Conservation (phyloP, 2,797 vertebrate genomes). For the Trachops cirrhosus region DNA sequence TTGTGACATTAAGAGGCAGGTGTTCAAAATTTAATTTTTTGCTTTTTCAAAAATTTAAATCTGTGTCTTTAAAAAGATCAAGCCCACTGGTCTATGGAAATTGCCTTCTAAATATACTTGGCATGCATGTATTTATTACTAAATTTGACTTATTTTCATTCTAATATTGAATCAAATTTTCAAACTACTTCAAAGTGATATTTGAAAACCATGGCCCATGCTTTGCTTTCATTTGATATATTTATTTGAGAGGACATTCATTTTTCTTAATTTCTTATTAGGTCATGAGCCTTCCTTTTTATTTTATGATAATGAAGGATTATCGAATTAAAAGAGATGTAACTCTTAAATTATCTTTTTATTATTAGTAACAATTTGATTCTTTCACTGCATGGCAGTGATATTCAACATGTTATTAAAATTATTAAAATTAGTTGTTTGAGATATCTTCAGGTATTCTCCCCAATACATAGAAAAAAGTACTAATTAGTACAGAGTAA, state of each 20-base stretch:
- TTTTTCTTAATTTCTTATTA: neutral
- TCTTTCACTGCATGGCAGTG: neutral
- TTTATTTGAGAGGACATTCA: neutral
- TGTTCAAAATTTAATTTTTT: neutral
- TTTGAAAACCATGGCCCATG: neutral
- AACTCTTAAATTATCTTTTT: neutral
- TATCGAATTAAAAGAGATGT: neutral
- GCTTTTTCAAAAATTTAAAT: neutral
- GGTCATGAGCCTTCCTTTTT: neutral
- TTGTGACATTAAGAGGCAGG: neutral
- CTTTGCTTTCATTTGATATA: neutral
- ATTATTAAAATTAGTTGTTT: neutral
- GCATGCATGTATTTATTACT: neutral
- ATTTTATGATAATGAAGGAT: neutral
- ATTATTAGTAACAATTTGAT: neutral
- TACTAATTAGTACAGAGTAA: neutral
- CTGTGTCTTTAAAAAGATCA: neutral
- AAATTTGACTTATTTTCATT: neutral
- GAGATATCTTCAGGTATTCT: neutral
- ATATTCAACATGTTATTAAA: neutral
- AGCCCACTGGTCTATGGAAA: neutral
- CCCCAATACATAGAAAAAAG: neutral
- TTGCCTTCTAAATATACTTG: neutral
- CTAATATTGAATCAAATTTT: neutral
- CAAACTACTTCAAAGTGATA: neutral